Conservation (phyloP, 2,797 vertebrate genomes). For the Megalops cyprinoides region DNA sequence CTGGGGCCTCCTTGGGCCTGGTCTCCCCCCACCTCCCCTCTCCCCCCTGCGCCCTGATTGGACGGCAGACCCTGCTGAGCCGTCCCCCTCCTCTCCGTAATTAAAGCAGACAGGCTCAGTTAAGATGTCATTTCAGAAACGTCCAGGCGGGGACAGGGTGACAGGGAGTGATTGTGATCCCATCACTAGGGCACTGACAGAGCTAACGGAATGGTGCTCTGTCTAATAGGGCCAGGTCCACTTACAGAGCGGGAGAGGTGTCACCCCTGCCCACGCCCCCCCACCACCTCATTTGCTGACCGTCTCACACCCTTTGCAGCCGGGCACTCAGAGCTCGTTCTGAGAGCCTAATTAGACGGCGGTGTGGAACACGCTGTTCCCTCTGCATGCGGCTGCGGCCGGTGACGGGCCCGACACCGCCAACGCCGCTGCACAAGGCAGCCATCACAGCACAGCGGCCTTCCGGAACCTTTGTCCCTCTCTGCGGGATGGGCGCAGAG, state of each 20-base stretch:
- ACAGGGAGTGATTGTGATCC: too few relatives aligned
- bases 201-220: neutral
- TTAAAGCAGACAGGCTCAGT: neutral
- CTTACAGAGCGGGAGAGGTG: too few relatives aligned
- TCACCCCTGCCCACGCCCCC: neutral
- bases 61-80: neutral
- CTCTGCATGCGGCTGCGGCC: neutral
- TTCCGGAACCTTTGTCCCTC: too few relatives aligned
- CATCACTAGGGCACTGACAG: neutral
- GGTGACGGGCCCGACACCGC: too few relatives aligned
- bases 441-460: too few relatives aligned
- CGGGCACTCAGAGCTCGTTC: neutral
- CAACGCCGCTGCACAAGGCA: too few relatives aligned
- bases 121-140: neutral
- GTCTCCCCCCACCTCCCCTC: neutral
- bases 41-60: neutral
- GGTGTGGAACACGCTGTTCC: too few relatives aligned
- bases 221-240: neutral
- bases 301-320: too few relatives aligned
- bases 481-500: too few relatives aligned
- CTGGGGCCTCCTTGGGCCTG: neutral
- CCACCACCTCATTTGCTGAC: too few relatives aligned
- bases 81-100: neutral
- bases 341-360: neutral
- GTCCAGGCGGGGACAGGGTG: neutral